These are phyloP conservation scores for Clarias laeviceps DNA, from an alignment of 2,797 vertebrate genomes.

Conservation along the genomic window DNA sequence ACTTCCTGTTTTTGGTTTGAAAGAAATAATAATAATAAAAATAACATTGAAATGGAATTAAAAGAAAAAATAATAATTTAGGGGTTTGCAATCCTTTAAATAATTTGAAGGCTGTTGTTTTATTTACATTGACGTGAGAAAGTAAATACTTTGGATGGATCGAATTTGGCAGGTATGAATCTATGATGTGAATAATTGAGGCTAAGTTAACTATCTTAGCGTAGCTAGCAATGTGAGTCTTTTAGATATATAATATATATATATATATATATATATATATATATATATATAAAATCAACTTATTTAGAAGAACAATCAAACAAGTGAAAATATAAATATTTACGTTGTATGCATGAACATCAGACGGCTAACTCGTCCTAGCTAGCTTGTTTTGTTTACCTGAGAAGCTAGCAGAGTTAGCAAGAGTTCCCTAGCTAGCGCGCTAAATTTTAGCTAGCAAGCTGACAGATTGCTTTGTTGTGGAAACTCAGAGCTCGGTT, in stretches of 20 bases:
- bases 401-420: not conserved
- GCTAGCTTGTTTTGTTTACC: not conserved
- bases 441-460: not conserved
- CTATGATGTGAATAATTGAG: not conserved
- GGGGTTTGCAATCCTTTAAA: not conserved
- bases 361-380: not conserved
- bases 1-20: conserved; percentile 20
- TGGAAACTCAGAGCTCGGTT: not conserved
- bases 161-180: conserved; percentile 28
- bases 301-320: not conserved
- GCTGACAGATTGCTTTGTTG: not conserved
- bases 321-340: not conserved
- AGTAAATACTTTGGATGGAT: conserved; percentile 31
- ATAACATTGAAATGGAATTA: not conserved
- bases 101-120: not conserved
- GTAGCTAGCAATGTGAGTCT: conserved; percentile 7
- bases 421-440: not conserved
- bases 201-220: not conserved
- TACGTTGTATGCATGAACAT: not conserved
- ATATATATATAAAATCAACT: not conserved
- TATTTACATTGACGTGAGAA: not conserved
- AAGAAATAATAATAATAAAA: not conserved
- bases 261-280: not conserved
- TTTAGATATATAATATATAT: too few species aligned
- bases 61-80: not conserved